Percentiles rank a stretch among this genome's conserved stretches.
Conservation (phyloP, 2,113 vertebrate genomes). For the Madoqua kirkii region DNA sequence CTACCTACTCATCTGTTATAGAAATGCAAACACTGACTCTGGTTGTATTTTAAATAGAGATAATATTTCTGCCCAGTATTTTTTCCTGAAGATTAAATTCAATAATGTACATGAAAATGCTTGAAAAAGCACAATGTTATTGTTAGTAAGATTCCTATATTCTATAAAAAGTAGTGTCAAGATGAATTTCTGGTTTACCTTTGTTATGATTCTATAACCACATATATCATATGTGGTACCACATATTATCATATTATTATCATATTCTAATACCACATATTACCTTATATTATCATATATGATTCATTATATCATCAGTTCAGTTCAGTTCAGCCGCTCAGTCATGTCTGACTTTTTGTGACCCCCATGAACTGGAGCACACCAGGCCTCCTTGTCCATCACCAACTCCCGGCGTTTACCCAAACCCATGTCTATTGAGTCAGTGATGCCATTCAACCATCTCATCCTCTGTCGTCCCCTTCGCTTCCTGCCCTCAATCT, state of each 20-base stretch:
- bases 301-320: neutral
- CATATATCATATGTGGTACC: neutral
- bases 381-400: too few species aligned
- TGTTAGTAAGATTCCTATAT: neutral
- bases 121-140: neutral
- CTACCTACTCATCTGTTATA: neutral
- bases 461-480: too few species aligned
- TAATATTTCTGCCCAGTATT: neutral
- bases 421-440: too few species aligned
- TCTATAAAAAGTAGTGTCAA: neutral
- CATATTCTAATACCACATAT: neutral
- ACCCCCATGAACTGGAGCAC: too few species aligned
- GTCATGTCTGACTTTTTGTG: too few species aligned
- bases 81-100: neutral
- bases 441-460: too few species aligned
- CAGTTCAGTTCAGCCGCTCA: too few species aligned
- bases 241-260: neutral
- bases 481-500: too few species aligned
- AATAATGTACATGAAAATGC: neutral
- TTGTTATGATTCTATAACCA: neutral
- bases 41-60: neutral
- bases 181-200: neutral
- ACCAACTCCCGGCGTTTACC: fast-evolving
- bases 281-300: neutral
- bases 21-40: neutral